phyloP scores from a whole-genome alignment of 2,888 invertebrate species.

The Urechis unicinctus region DNA sequence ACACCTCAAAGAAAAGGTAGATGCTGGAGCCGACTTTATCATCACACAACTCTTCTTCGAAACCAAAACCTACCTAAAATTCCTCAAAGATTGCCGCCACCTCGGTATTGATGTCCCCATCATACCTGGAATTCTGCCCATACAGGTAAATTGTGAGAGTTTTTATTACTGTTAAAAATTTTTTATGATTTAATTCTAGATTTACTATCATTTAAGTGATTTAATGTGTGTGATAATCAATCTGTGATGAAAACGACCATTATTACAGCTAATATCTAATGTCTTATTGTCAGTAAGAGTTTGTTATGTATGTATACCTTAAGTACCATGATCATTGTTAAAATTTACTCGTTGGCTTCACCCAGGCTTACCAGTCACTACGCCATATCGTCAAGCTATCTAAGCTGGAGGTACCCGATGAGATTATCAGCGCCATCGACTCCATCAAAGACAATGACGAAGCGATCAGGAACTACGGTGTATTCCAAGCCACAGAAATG shows the following conservation, averaged over 20 bases:
- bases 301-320: too few relatives aligned
- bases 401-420: conserved; percentile 61
- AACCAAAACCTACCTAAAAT: conserved; percentile 60
- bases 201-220: too few relatives aligned
- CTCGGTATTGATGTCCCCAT: conserved; percentile 69
- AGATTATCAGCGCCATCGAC: conserved; percentile 58
- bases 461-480: conserved; percentile 59
- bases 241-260: too few relatives aligned
- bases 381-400: conserved; percentile 61
- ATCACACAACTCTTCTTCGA: conserved; percentile 82
- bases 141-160: too few relatives aligned
- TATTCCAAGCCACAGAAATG: conserved; percentile 56
- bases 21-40: conserved; percentile 77
- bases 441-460: conserved; percentile 59
- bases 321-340: too few relatives aligned
- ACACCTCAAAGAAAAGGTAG: conserved; percentile 68
- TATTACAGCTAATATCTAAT: neutral
- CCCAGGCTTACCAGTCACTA: conserved; percentile 59
- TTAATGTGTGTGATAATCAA: too few relatives aligned
- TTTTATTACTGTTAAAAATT: too few relatives aligned
- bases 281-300: neutral
- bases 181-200: too few relatives aligned
- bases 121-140: conserved; percentile 71
- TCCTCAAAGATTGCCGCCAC: conserved; percentile 61
- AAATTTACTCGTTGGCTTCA: too few relatives aligned